Evolutionary conservation across 2,888 invertebrate genomes (phyloP), one percentile per base, ranked within the genome.

Genomic region (Aphelenchoides bicaudatus): DNA sequence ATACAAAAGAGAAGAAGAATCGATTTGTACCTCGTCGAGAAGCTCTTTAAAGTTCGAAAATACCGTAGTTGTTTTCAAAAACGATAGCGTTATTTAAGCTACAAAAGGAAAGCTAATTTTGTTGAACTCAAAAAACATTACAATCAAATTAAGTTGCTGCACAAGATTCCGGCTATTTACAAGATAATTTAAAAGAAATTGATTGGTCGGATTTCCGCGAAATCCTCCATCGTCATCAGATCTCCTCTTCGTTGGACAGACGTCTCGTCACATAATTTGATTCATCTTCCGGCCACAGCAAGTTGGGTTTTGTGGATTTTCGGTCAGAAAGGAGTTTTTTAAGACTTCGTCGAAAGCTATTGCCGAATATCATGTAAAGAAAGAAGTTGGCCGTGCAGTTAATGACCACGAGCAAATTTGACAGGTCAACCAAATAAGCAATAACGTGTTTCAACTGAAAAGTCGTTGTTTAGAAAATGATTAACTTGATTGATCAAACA

Each of bases 341-440:
- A 31, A 76, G 58, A 1, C 73, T 74, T 30, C 59, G 58, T 6
- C 75, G 61, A 57, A 77, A 77, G 25, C 68, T 59, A 23, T 65
- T 65, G 10, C 76, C 76, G 61, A 77, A 77, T 19, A 70, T 67
- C 39, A 71, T 59, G 56, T 77, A 77, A 50, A 77, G 71, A 56
- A 75, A 77, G 63, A 77, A 77, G 62, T 77, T 77, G 48, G 68
- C 68, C 0, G 77, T 77, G 58, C 73, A 75, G 55, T 77, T 77
- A 54, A 75, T 67, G 19, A 77, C 77, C 16, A 77, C 74, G 31
- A 77, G 58, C 8, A 77, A 59, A 57, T 77, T 77, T 8, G 75
- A 74, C 34, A 78, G 59, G 50, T 77, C 77, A 46, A 77, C 75
- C 48, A 77, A 64, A 43, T 77, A 77, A 34, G 73, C 75, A 29